Percentiles rank a stretch among this genome's conserved stretches.
Evolutionary conservation across 2,113 vertebrate species (phyloP).

Genomic region (Maccullochella peelii): DNA sequence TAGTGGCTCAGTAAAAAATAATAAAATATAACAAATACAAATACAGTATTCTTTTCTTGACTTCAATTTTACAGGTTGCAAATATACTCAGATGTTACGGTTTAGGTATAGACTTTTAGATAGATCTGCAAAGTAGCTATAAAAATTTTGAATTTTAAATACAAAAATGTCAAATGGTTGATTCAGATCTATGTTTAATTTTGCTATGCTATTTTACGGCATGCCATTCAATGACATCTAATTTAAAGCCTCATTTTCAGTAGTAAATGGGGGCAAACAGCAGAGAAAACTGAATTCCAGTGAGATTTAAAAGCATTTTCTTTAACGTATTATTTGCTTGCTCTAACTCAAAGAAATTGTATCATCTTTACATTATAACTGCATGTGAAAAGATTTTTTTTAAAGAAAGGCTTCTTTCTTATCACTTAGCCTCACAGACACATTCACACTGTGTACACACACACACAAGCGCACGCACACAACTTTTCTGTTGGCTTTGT

Average conservation of each 20-base stretch:
- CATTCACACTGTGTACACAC: conserved; percentile 18
- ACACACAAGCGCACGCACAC: conserved; percentile 26
- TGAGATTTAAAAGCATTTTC: conserved; percentile 1
- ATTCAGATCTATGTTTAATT: not conserved
- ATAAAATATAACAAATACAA: not conserved
- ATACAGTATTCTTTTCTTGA: not conserved
- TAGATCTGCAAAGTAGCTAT: not conserved
- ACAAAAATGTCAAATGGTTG: not conserved
- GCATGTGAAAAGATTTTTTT: not conserved
- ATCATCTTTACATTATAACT: not conserved
- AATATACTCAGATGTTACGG: not conserved
- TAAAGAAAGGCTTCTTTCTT: not conserved
- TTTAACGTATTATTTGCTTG: not conserved
- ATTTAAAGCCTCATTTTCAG: not conserved
- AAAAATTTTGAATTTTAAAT: not conserved
- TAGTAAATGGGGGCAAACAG: not conserved
- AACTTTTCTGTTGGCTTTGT: conserved; percentile 54
- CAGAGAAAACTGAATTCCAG: not conserved
- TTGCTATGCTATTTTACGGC: not conserved
- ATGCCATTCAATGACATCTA: not conserved
- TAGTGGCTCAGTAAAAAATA: not conserved
- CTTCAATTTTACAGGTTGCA: not conserved
- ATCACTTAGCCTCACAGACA: conserved; percentile 8
- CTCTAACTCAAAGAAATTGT: not conserved
- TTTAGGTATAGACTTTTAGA: not conserved